Evolutionary conservation across 2,888 invertebrate genomes (phyloP).

Genomic region (Aphidius colemani): DNA sequence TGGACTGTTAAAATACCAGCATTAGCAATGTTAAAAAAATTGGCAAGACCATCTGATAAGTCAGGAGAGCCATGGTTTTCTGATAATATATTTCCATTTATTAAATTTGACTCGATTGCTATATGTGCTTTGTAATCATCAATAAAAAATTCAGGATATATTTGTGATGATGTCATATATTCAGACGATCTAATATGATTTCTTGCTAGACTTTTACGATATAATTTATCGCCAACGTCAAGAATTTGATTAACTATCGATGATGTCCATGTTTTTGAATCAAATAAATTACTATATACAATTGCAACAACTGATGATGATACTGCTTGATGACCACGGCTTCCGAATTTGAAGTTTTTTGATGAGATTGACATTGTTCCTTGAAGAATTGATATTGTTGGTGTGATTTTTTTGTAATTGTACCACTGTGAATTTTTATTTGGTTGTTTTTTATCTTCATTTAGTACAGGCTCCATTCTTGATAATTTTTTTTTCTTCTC

Average conservation of each 20-base stretch:
- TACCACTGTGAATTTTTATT: constrained; percentile 37
- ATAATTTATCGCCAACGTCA: constrained; percentile 48
- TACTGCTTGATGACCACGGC: constrained; percentile 48
- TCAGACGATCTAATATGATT: constrained; percentile 37
- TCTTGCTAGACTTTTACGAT: constrained; percentile 41
- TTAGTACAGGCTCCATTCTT: too few relatives aligned
- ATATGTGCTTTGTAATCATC: constrained; percentile 46
- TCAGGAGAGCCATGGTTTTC: constrained; percentile 45
- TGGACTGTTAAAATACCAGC: constrained; percentile 65
- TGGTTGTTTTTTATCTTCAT: too few relatives aligned
- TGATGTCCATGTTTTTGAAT: constrained; percentile 46
- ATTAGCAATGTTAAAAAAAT: constrained; percentile 58
- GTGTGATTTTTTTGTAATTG: constrained; percentile 40
- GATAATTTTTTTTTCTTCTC: too few relatives aligned
- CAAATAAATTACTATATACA: constrained; percentile 44
- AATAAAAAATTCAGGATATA: constrained; percentile 50
- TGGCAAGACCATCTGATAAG: constrained; percentile 51
- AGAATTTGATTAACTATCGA: constrained; percentile 43
- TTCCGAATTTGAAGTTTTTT: constrained; percentile 44
- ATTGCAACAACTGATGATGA: constrained; percentile 46
- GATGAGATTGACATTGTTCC: constrained; percentile 45
- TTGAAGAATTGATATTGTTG: constrained; percentile 42
- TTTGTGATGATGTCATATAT: constrained; percentile 41
- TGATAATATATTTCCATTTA: constrained; percentile 47
- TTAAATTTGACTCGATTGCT: constrained; percentile 42